These are phyloP conservation scores for Watersipora subatra DNA, from an alignment of 1,140 invertebrate species.

Conservation along the genomic window DNA sequence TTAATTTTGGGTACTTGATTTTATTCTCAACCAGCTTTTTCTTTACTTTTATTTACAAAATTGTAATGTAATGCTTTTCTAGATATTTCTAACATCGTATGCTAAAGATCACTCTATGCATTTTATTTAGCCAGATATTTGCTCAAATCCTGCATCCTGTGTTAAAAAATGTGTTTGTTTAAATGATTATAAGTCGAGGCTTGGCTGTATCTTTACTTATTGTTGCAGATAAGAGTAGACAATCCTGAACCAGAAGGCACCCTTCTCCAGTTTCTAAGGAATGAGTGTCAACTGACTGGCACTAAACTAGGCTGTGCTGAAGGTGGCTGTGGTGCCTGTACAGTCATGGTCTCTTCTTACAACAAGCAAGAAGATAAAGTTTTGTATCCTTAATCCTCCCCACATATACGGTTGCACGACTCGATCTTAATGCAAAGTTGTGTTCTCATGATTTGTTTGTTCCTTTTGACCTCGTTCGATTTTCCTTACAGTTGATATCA, in stretches of 20 bases:
- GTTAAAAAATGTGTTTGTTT: background rate
- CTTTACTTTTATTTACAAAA: too few relatives aligned
- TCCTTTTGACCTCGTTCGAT: background rate
- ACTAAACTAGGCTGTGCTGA: constrained; percentile 63
- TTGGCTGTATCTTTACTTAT: background rate
- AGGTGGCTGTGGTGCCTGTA: constrained; percentile 68
- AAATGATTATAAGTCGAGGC: too few relatives aligned
- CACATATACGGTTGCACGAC: too few relatives aligned
- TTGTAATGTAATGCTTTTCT: too few relatives aligned
- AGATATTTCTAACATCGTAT: too few relatives aligned
- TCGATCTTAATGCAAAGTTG: background rate
- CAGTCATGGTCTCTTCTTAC: constrained; percentile 51
- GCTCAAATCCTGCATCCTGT: too few relatives aligned
- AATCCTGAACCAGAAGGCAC: constrained; percentile 72
- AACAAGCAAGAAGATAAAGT: constrained; percentile 31
- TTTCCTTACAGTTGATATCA: background rate
- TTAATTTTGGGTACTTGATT: too few relatives aligned
- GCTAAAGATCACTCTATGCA: too few relatives aligned
- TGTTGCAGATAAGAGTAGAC: constrained; percentile 53
- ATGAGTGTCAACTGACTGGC: constrained; percentile 53
- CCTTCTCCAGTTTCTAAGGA: constrained; percentile 61
- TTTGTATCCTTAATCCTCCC: background rate
- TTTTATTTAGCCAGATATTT: too few relatives aligned
- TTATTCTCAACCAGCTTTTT: too few relatives aligned
- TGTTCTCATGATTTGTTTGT: background rate